Conservation (phyloP, 2,888 invertebrate species). For the Amphipoea oculea region DNA sequence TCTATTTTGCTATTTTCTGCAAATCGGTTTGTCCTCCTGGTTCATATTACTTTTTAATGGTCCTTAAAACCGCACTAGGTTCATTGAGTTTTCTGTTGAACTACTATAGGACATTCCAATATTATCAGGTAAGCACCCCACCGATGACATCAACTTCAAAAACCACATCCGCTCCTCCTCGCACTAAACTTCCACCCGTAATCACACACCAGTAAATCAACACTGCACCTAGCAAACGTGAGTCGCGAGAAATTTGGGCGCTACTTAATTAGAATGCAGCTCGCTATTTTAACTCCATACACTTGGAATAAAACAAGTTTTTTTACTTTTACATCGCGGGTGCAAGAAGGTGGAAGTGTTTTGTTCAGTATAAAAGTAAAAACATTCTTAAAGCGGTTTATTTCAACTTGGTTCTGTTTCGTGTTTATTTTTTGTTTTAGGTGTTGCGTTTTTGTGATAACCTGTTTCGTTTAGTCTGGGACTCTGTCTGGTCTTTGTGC, state of each 20-base stretch:
- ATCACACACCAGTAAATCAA: constrained; percentile 60
- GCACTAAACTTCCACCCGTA: constrained; percentile 27
- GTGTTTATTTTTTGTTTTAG: constrained; percentile 31
- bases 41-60: not conserved
- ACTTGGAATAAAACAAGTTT: constrained; percentile 37
- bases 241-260: constrained; percentile 56
- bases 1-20: not conserved
- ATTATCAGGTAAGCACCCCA: not conserved
- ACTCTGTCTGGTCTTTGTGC: constrained; percentile 34
- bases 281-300: constrained; percentile 52
- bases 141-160: constrained; percentile 31
- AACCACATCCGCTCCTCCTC: constrained; percentile 14
- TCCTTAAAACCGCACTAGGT: not conserved
- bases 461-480: constrained; percentile 25
- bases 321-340: constrained; percentile 27
- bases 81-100: no score
- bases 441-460: constrained; percentile 51
- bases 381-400: constrained; percentile 48
- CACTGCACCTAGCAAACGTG: constrained; percentile 52
- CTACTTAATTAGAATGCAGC: constrained; percentile 63
- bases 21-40: no score
- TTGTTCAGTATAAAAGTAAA: constrained; percentile 43
- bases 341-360: constrained; percentile 34
- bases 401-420: constrained; percentile 34
- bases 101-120: not conserved